Percentiles rank a stretch among this genome's conserved stretches.
phyloP scores from a whole-genome alignment of 2,113 vertebrate genomes.

The Trogon melanurus region DNA sequence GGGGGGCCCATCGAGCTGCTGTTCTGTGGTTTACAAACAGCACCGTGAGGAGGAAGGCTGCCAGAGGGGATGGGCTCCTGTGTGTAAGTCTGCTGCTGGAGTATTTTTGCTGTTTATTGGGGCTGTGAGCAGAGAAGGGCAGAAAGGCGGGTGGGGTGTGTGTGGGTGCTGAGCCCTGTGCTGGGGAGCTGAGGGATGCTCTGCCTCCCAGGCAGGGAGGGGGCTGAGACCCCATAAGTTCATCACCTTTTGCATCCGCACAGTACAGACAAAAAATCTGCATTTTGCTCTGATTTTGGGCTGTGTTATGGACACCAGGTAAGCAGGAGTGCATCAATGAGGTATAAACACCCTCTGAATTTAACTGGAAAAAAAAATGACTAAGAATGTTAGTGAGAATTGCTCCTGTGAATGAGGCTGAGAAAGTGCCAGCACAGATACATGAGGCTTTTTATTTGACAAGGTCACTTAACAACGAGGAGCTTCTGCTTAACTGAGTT shows the following conservation, averaged over 20 bases:
- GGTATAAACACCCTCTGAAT: no score
- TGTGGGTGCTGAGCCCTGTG: background rate
- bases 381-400: background rate
- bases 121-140: background rate
- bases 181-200: background rate
- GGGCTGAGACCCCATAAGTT: background rate
- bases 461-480: background rate
- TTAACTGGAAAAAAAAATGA: background rate
- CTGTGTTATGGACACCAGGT: rapidly evolving
- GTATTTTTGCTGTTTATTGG: background rate
- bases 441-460: no score
- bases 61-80: background rate
- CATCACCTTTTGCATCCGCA: background rate
- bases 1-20: rapidly evolving
- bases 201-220: background rate
- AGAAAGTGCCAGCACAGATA: background rate
- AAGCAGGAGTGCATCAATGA: background rate
- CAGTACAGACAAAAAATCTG: background rate
- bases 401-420: background rate
- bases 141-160: background rate
- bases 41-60: background rate
- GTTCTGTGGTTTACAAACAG: no score
- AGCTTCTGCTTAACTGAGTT: background rate
- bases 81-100: rapidly evolving
- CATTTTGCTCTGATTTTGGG: background rate